Conservation (phyloP, 2,888 invertebrate genomes). For the Eupithecia inturbata region DNA sequence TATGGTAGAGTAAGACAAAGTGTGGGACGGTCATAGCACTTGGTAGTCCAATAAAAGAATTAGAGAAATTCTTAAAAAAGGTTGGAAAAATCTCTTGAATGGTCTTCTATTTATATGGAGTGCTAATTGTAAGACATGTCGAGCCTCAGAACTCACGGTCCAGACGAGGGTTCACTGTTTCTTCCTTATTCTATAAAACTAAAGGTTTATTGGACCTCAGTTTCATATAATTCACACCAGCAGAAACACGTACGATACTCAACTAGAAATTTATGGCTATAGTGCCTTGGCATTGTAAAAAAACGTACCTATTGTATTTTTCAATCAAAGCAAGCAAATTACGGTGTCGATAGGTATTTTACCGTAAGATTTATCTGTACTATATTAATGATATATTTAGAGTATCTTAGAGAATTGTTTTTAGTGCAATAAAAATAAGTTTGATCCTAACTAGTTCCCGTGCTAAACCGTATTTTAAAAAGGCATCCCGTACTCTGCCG, state of each 20-base stretch:
- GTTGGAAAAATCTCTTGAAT: not conserved
- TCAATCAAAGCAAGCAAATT: too few relatives aligned
- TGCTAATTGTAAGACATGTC: conserved; percentile 23
- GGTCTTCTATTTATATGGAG: conserved; percentile 14
- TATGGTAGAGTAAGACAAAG: not conserved
- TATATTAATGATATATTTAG: not conserved
- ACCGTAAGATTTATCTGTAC: not conserved
- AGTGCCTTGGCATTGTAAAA: not conserved
- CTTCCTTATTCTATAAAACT: conserved; percentile 31
- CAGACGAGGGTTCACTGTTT: conserved; percentile 33
- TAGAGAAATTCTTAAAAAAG: conserved; percentile 1
- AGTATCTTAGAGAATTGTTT: not conserved
- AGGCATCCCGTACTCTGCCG: not conserved
- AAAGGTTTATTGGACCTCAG: conserved; percentile 29
- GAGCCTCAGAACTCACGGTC: conserved; percentile 24
- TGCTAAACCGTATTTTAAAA: too few relatives aligned
- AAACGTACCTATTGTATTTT: not conserved
- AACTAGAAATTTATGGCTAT: not conserved
- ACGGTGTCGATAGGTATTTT: not conserved
- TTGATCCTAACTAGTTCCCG: not conserved
- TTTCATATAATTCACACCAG: conserved; percentile 18
- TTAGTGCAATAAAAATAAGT: not conserved
- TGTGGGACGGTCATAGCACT: not conserved
- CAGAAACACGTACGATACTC: conserved; percentile 18
- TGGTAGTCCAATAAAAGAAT: not conserved